phyloP scores from a whole-genome alignment of 2,113 vertebrate genomes.

The Xenopus borealis region DNA sequence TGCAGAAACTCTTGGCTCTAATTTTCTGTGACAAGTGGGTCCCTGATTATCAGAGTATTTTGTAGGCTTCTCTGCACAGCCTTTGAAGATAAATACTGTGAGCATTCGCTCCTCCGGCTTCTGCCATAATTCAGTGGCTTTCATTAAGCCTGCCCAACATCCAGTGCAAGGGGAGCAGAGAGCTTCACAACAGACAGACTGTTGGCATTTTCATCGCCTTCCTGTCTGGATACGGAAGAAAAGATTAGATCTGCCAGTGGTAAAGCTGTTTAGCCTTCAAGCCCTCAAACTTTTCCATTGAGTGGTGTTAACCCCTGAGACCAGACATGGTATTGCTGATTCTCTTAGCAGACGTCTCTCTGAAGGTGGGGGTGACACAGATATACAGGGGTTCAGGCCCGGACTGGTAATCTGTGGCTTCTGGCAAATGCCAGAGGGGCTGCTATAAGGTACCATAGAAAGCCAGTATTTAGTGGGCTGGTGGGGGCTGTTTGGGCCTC shows the following conservation, averaged over 20 bases:
- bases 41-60: conserved; percentile 5
- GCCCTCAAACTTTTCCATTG: background rate
- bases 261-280: conserved; percentile 15
- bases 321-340: background rate
- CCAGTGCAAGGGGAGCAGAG: background rate
- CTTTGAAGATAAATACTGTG: background rate
- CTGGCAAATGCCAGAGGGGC: too few relatives aligned
- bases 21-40: conserved; percentile 20
- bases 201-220: conserved; percentile 16
- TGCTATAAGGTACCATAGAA: too few relatives aligned
- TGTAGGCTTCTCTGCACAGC: background rate
- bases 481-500: too few relatives aligned
- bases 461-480: too few relatives aligned
- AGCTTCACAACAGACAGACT: too few relatives aligned
- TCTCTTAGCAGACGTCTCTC: background rate
- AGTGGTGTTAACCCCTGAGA: background rate
- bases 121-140: conserved; percentile 21
- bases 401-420: too few relatives aligned
- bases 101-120: conserved; percentile 14
- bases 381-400: too few relatives aligned
- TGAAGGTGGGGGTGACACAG: background rate
- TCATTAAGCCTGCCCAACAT: conserved; percentile 17
- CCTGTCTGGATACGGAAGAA: background rate
- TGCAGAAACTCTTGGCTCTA: background rate
- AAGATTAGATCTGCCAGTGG: background rate